A percentile compares a stretch with the other conserved stretches of the same genome.
Evolutionary conservation across 2,888 invertebrate species (phyloP).

Genomic region (Synergus itoensis): DNA sequence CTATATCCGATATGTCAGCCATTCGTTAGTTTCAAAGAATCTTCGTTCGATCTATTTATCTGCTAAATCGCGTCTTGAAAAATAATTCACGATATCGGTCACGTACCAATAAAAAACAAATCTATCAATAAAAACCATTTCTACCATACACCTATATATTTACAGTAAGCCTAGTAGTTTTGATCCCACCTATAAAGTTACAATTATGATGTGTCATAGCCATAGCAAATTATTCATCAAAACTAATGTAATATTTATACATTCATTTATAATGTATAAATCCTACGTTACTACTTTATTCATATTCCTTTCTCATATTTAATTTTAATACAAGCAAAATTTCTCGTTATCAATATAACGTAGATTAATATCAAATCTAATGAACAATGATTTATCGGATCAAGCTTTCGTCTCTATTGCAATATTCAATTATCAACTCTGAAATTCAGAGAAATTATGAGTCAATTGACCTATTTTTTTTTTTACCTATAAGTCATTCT

Average conservation of each 20-base stretch:
- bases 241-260: conserved; percentile 6
- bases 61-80: conserved; percentile 53
- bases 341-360: background rate
- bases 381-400: conserved; percentile 11
- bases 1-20: conserved; percentile 59
- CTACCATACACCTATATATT: conserved; percentile 61
- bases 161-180: conserved; percentile 72
- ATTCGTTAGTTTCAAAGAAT: conserved; percentile 56
- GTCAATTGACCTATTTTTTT: no score
- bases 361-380: background rate
- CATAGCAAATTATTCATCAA: conserved; percentile 53
- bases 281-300: background rate
- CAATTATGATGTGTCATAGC: conserved; percentile 74
- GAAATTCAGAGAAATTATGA: no score
- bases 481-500: no score
- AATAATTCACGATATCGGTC: conserved; percentile 59
- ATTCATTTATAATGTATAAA: background rate
- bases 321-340: background rate
- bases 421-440: no score
- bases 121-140: conserved; percentile 35
- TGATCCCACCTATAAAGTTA: conserved; percentile 76
- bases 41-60: conserved; percentile 52
- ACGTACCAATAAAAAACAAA: conserved; percentile 28
- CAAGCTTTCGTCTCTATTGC: conserved; percentile 39
- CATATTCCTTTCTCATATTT: background rate